These are phyloP conservation scores for Poecilia picta DNA, from an alignment of 2,797 vertebrate genomes.

Conservation along the genomic window DNA sequence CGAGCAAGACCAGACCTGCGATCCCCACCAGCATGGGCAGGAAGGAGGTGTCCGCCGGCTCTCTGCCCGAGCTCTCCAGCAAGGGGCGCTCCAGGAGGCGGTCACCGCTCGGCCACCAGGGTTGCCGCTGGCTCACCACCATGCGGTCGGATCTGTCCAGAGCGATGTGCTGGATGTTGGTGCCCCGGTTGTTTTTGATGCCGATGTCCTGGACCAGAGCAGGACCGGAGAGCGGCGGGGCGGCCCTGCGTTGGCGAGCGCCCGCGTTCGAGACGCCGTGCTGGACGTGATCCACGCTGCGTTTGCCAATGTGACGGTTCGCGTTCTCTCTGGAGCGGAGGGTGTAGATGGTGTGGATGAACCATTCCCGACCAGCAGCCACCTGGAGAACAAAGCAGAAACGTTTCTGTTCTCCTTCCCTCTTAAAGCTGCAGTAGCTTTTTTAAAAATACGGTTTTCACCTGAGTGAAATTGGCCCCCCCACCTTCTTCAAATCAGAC, in stretches of 20 bases:
- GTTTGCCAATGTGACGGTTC: slow-evolving; percentile 80
- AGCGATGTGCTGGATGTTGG: slow-evolving; percentile 82
- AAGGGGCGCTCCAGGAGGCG: slow-evolving; percentile 61
- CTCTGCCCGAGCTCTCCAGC: slow-evolving; percentile 74
- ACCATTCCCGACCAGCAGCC: slow-evolving; percentile 84
- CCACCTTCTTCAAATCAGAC: too few species aligned
- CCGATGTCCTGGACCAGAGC: slow-evolving; percentile 69
- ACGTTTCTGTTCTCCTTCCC: neutral
- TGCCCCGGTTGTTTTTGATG: slow-evolving; percentile 80
- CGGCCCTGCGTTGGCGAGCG: slow-evolving; percentile 56
- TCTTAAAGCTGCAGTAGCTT: neutral
- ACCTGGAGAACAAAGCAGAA: slow-evolving; percentile 70
- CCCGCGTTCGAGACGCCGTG: slow-evolving; percentile 58
- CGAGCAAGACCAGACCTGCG: slow-evolving; percentile 76
- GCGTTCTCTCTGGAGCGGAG: slow-evolving; percentile 81
- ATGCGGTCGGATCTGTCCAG: slow-evolving; percentile 76
- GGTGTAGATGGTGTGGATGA: slow-evolving; percentile 83
- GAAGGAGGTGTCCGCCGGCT: slow-evolving; percentile 59
- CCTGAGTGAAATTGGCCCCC: too few species aligned
- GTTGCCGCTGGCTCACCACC: slow-evolving; percentile 72
- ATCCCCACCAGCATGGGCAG: slow-evolving; percentile 75
- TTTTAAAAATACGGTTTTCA: too few species aligned
- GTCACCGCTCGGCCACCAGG: slow-evolving; percentile 58
- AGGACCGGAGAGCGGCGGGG: slow-evolving; percentile 42
- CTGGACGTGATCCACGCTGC: slow-evolving; percentile 80